Base-by-base conservation (phyloP, 2,888 invertebrate genomes). In the Epinotia ramella region DNA sequence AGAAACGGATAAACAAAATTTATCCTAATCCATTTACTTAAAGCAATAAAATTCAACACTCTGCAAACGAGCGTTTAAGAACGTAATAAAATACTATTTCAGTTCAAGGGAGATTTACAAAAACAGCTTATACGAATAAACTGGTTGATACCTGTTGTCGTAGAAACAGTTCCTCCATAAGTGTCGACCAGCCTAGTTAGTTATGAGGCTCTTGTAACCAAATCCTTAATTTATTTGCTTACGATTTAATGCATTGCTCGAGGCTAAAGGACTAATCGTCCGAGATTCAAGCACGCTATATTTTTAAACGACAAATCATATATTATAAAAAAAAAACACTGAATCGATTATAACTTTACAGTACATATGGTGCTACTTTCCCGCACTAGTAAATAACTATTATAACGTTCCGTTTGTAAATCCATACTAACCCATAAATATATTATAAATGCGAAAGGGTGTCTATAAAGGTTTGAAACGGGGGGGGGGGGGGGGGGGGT, bases 1-100 rank as follows among this genome's bases (percentile, higher is more conserved):
- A 28, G 5, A 16, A 28, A 60, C 33, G 60, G 28, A n/a, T 16
- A 12, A 60, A 60, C 12, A 16, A 16, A 60, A 1, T 33, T 33
- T 7, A 16, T 28, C 16, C 0, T 33, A 60, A 60, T 60, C 60
- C 16, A 59, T 59, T 24, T 24, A 60, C 16, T 60, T 13, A 12
- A 40, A 40, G 63, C 4, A 9, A 63, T 63, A 63, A 40, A 63
- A 63, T 18, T 28, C 24, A 40, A 13, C 11, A 44, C 63, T 16
- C 40, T 63, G 63, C 18, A 44, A 63, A 63, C 63, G 33, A 18
- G 44, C 62, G 63, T 18, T 63, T 44, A 63, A 44, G 24, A 18
- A 44, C 11, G 63, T 18, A 63, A 40, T 63, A 63, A 63, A 63
- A 40, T 0, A 18, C 62, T 11, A 63, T 44, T 63, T 18, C 40